Conservation (phyloP, 2,797 vertebrate genomes). For the Danio tinwini region DNA sequence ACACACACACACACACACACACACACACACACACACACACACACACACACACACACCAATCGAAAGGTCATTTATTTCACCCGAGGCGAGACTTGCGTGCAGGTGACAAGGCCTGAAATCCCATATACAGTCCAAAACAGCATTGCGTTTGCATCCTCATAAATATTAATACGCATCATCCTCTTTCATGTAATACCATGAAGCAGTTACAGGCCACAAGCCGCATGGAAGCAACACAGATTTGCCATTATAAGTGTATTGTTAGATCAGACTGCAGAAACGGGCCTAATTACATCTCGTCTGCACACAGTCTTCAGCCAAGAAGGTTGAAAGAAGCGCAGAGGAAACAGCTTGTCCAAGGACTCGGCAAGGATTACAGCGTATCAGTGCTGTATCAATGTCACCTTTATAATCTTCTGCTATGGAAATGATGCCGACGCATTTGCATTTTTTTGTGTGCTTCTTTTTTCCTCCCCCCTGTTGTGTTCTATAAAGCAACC, state of each 20-base stretch:
- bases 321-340: constrained; percentile 55
- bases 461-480: constrained; percentile 39
- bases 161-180: constrained; percentile 39
- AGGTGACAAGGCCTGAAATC: constrained; percentile 31
- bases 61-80: constrained; percentile 34
- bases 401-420: constrained; percentile 64
- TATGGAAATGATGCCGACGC: constrained; percentile 68
- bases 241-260: constrained; percentile 40
- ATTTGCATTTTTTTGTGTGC: constrained; percentile 52
- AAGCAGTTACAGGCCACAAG: constrained; percentile 33
- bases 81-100: background rate
- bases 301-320: constrained; percentile 30
- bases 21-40: background rate
- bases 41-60: constrained; percentile 25
- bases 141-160: constrained; percentile 30
- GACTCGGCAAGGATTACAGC: constrained; percentile 57
- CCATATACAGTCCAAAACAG: constrained; percentile 37
- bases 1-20: no score
- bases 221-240: constrained; percentile 41
- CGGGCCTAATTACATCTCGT: constrained; percentile 20
- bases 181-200: constrained; percentile 43
- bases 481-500: constrained; percentile 40
- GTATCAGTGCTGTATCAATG: constrained; percentile 45
- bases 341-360: constrained; percentile 52
- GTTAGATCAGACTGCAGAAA: constrained; percentile 31